Evolutionary conservation across 2,113 vertebrate genomes (phyloP).

Genomic region (Brachyhypopomus occidentalis): DNA sequence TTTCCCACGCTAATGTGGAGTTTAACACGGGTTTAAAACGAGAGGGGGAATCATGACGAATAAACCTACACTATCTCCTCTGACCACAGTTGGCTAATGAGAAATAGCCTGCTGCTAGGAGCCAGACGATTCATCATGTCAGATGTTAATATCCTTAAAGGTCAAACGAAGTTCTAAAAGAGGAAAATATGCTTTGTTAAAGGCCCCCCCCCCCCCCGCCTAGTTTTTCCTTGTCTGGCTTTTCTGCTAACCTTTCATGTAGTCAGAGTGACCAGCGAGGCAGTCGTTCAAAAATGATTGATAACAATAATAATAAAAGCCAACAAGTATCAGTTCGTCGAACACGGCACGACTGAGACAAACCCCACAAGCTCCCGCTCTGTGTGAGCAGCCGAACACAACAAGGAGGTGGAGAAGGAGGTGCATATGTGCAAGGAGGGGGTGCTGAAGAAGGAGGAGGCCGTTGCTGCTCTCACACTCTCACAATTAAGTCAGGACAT

Average conservation of each 20-base stretch:
- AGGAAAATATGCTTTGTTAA: slow-evolving; percentile 69
- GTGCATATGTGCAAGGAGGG: too few relatives aligned
- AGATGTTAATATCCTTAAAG: slow-evolving; percentile 73
- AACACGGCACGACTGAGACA: slow-evolving; percentile 24
- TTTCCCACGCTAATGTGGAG: slow-evolving; percentile 65
- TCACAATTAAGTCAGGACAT: slow-evolving; percentile 49
- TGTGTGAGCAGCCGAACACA: slow-evolving; percentile 13
- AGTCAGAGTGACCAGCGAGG: slow-evolving; percentile 41
- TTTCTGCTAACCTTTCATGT: slow-evolving; percentile 60
- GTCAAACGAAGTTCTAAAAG: slow-evolving; percentile 70
- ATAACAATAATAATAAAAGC: slow-evolving; percentile 64
- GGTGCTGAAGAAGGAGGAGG: background rate
- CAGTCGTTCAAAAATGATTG: slow-evolving; percentile 65
- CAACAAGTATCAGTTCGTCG: slow-evolving; percentile 56
- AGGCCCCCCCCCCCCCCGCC: slow-evolving; percentile 52
- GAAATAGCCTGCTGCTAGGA: slow-evolving; percentile 51
- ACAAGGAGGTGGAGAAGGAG: too few relatives aligned
- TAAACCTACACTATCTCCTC: slow-evolving; percentile 55
- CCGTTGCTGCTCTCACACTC: slow-evolving; percentile 33
- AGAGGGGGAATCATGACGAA: slow-evolving; percentile 51
- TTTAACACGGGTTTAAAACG: slow-evolving; percentile 51
- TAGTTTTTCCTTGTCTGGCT: slow-evolving; percentile 52
- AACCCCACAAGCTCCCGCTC: slow-evolving; percentile 40
- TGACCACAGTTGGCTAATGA: slow-evolving; percentile 62
- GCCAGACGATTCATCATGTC: slow-evolving; percentile 66